Evolutionary conservation across 1,140 invertebrate genomes (phyloP).

Genomic region (Zaprionus ghesquierei): DNA sequence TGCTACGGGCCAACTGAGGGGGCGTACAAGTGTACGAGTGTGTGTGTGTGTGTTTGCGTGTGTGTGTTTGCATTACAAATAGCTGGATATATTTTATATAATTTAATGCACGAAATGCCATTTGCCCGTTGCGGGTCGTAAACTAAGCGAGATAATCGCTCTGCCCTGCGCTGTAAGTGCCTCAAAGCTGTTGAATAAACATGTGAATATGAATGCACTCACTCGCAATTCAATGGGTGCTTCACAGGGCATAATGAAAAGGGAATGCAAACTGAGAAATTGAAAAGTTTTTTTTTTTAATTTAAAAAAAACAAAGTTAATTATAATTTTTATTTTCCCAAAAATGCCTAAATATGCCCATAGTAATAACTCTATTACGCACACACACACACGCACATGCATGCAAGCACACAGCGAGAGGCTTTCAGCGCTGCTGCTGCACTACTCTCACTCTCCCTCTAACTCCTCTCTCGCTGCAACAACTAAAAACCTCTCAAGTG

Average conservation of each 20-base stretch:
- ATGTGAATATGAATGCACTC: not conserved
- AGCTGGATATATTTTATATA: slow-evolving; percentile 39
- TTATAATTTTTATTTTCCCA: not conserved
- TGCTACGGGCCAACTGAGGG: slow-evolving; percentile 18
- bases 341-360: not conserved
- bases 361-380: not conserved
- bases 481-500: slow-evolving; percentile 18
- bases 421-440: not conserved
- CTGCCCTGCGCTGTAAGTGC: not conserved
- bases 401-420: not conserved
- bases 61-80: slow-evolving; percentile 24
- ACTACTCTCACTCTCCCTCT: not conserved
- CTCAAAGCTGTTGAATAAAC: slow-evolving; percentile 13
- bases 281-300: too few species aligned
- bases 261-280: too few species aligned
- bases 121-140: slow-evolving; percentile 19
- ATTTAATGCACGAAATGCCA: slow-evolving; percentile 46
- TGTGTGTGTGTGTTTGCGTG: not conserved
- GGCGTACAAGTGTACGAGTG: not conserved
- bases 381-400: not conserved
- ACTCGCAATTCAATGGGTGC: not conserved
- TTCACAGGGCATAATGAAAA: too few species aligned
- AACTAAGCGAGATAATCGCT: slow-evolving; percentile 33
- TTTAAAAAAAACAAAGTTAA: too few species aligned
- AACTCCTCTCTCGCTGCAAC: not conserved